These are phyloP conservation scores for Netelia inedita DNA, from an alignment of 2,888 invertebrate species.

Conservation along the genomic window DNA sequence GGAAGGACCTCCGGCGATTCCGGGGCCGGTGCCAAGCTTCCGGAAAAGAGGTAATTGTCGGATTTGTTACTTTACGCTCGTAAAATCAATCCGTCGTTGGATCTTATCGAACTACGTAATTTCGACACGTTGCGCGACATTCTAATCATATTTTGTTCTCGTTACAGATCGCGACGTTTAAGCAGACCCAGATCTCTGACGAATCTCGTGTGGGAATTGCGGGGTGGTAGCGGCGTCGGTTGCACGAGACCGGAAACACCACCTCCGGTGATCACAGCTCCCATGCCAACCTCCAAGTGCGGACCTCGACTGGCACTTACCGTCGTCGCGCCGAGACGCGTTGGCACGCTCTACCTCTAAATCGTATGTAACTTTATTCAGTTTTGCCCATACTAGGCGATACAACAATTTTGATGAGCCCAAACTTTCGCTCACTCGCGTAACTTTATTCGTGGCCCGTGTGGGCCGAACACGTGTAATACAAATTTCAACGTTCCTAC, in stretches of 20 bases:
- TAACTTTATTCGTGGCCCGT: neutral
- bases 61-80: neutral
- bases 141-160: neutral
- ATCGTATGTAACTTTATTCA: conserved; percentile 78
- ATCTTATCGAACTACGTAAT: no score
- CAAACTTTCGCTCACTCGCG: neutral
- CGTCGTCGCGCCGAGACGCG: conserved; percentile 84
- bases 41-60: conserved; percentile 89
- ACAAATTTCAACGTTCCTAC: neutral
- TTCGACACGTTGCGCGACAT: no score
- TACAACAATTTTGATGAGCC: neutral
- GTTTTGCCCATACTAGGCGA: neutral
- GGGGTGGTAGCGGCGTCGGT: conserved; percentile 82
- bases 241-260: conserved; percentile 83
- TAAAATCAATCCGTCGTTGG: neutral
- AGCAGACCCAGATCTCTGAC: conserved; percentile 94
- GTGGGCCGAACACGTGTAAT: neutral
- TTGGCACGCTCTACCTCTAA: conserved; percentile 86
- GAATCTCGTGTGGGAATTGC: conserved; percentile 93
- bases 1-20: conserved; percentile 95
- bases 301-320: conserved; percentile 86
- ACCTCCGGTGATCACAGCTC: conserved; percentile 82
- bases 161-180: conserved; percentile 88
- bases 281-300: conserved; percentile 85
- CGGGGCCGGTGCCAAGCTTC: conserved; percentile 91